Evolutionary conservation across 2,888 invertebrate species (phyloP).

Genomic region (Scaptomyza reducta): DNA sequence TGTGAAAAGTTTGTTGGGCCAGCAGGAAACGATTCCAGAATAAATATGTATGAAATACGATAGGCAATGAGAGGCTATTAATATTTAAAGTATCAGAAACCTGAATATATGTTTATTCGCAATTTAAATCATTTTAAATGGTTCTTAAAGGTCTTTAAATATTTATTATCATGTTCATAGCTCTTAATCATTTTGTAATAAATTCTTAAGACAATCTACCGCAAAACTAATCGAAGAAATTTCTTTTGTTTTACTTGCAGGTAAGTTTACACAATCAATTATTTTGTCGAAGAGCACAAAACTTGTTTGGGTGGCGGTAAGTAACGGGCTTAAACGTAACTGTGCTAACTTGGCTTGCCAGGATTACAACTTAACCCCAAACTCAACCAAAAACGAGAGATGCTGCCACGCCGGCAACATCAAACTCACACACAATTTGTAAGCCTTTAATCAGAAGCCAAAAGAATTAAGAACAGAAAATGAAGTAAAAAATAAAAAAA

Average conservation of each 20-base stretch:
- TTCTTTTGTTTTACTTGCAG: slow-evolving; percentile 41
- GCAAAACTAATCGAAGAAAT: neutral
- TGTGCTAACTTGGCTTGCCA: slow-evolving; percentile 11
- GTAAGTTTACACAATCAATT: slow-evolving; percentile 55
- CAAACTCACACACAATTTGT: slow-evolving; percentile 9
- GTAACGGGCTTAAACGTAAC: slow-evolving; percentile 16
- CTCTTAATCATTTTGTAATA: too few relatives aligned
- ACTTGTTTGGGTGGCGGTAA: neutral
- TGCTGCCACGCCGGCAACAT: neutral
- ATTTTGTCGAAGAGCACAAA: slow-evolving; percentile 18
- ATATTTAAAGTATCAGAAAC: too few relatives aligned
- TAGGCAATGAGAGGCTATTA: neutral
- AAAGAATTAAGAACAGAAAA: neutral
- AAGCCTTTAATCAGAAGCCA: slow-evolving; percentile 33
- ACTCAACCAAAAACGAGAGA: neutral
- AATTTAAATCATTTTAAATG: too few relatives aligned
- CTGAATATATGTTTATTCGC: too few relatives aligned
- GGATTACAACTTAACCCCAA: slow-evolving; percentile 15
- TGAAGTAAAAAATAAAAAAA: slow-evolving; percentile 6
- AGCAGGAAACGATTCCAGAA: neutral
- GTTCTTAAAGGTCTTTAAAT: slow-evolving; percentile 9
- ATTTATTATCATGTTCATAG: too few relatives aligned
- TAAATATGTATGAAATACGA: neutral
- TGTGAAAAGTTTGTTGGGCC: neutral
- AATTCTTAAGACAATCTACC: too few relatives aligned